Conservation (phyloP, 2,113 vertebrate genomes). For the Gavialis gangeticus region DNA sequence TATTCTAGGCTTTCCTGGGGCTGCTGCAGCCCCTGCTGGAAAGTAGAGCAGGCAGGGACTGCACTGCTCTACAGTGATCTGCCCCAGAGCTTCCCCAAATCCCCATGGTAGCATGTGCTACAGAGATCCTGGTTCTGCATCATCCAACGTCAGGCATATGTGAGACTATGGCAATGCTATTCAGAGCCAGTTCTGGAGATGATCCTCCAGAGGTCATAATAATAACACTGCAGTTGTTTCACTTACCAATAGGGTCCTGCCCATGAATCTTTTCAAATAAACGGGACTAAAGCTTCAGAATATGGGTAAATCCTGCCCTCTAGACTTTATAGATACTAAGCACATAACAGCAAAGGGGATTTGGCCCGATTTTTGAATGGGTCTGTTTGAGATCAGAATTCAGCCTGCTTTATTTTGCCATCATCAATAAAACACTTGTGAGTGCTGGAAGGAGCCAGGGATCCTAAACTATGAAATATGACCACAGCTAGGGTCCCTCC, state of each 20-base stretch:
- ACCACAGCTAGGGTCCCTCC: conserved; percentile 28
- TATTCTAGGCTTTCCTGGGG: not conserved
- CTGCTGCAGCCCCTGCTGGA: not conserved
- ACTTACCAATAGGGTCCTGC: not conserved
- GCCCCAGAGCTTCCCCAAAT: not conserved
- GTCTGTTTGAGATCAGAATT: not conserved
- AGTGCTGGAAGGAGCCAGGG: conserved; percentile 34
- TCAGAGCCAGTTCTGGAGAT: not conserved
- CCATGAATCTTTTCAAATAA: not conserved
- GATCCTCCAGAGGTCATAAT: not conserved
- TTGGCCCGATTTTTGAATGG: not conserved
- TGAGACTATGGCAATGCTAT: not conserved
- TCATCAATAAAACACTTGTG: not conserved
- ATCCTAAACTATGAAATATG: conserved; percentile 49
- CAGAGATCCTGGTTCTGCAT: not conserved
- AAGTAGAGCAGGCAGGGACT: not conserved
- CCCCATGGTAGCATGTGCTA: fast-evolving
- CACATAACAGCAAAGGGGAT: not conserved
- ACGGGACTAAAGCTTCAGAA: not conserved
- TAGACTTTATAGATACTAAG: not conserved
- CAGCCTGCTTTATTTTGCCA: not conserved
- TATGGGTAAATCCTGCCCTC: fast-evolving
- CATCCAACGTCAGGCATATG: fast-evolving
- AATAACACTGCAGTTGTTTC: not conserved
- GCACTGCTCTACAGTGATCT: not conserved